These are phyloP conservation scores for Agrochola macilenta DNA, from an alignment of 2,888 invertebrate genomes.

Conservation along the genomic window DNA sequence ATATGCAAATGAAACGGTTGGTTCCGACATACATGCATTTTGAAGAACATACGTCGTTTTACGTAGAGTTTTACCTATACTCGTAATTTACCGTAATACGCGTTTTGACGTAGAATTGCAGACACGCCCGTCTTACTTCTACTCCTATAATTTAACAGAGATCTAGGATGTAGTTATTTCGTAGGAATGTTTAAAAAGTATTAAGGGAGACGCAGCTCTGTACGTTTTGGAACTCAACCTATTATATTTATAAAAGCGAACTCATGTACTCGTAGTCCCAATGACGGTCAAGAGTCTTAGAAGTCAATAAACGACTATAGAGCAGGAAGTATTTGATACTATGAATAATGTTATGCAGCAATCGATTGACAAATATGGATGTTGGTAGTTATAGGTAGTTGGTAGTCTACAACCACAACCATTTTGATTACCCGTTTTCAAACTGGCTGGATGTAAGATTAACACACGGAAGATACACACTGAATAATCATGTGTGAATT, in stretches of 20 bases:
- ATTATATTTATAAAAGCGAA: too few relatives aligned
- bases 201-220: background rate
- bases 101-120: too few relatives aligned
- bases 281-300: background rate
- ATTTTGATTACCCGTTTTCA: conserved; percentile 3
- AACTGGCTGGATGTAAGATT: background rate
- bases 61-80: too few relatives aligned
- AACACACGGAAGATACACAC: background rate
- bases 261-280: background rate
- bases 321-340: background rate
- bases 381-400: background rate
- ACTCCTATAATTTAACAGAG: background rate
- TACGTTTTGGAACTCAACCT: background rate
- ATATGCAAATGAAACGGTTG: background rate
- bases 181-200: background rate
- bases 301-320: background rate
- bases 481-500: conserved; percentile 21
- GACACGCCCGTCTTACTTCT: too few relatives aligned
- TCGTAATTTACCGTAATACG: too few relatives aligned
- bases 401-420: background rate
- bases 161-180: background rate
- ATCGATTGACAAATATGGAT: conserved; percentile 5
- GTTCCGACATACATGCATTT: background rate
- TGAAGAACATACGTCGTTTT: background rate
- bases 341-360: too few relatives aligned